Percentiles rank a stretch among this genome's conserved stretches.
Conservation (phyloP, 2,888 invertebrate species). For the Nysson spinosus region DNA sequence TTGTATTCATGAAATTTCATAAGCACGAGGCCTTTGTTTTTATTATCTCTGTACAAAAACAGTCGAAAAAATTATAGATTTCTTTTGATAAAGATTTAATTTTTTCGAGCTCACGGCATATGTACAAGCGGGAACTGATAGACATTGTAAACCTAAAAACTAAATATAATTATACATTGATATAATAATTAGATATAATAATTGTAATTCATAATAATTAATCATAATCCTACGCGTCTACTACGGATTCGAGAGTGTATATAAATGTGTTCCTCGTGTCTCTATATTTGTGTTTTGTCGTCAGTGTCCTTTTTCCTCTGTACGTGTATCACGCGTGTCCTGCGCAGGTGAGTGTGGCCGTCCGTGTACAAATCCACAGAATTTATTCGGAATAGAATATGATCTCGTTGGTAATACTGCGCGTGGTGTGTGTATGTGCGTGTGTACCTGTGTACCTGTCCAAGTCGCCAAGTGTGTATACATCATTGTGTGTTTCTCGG, state of each 20-base stretch:
- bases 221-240: slow-evolving; percentile 73
- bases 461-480: neutral
- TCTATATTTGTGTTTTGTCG: slow-evolving; percentile 16
- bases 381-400: slow-evolving; percentile 39
- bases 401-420: slow-evolving; percentile 50
- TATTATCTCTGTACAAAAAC: slow-evolving; percentile 77
- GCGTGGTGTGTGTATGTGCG: slow-evolving; percentile 21
- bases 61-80: slow-evolving; percentile 77
- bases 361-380: slow-evolving; percentile 48
- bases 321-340: slow-evolving; percentile 23
- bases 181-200: slow-evolving; percentile 72
- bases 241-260: slow-evolving; percentile 69
- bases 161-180: slow-evolving; percentile 77
- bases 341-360: slow-evolving; percentile 19
- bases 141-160: slow-evolving; percentile 71
- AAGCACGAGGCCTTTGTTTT: slow-evolving; percentile 77
- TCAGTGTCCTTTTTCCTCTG: slow-evolving; percentile 38
- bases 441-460: slow-evolving; percentile 3
- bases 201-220: slow-evolving; percentile 69
- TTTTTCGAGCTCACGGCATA: slow-evolving; percentile 77
- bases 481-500: neutral
- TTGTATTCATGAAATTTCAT: slow-evolving; percentile 76
- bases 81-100: slow-evolving; percentile 74
- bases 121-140: slow-evolving; percentile 75
- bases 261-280: slow-evolving; percentile 46